Base-by-base conservation (phyloP, 2,888 invertebrate genomes). In the Cosmia pyralina region DNA sequence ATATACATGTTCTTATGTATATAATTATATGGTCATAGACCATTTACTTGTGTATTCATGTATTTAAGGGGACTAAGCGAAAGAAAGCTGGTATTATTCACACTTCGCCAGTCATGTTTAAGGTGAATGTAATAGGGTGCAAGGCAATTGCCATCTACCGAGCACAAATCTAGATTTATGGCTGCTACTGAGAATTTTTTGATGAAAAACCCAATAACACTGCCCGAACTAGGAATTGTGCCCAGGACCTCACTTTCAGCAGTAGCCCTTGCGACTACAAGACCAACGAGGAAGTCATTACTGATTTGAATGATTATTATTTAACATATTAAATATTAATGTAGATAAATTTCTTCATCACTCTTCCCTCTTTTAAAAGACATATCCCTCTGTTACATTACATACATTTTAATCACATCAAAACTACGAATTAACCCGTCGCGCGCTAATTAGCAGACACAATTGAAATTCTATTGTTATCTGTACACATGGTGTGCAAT, bases 1-100 rank as follows among this genome's bases (percentile, higher is more conserved):
- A 67, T 79, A 76, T 79, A 79, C 79, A 79, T 46, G 67, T 57
- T 76, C 65, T 75, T 75, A 80, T 62, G 65, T 78, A 75, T 63
- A 69, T 44, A 57, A 28, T 44, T 76, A 13, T 48, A 48, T 62
- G 34, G 15, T 44, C 15, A 34, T 52, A 41, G 19, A 63, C 57
- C 64, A 17, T 34, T 60, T 53, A n/a, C 0, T 22, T 72, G 38
- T 15, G 17, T 48, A 10, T 28, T 41, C 44, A 22, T 60, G 15
- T 46, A 22, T 55, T 15, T 19, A 48, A 60, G 2, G 17, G 59
- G 46, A 50, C 46, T 15, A 8, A 52, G 44, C 34, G 15, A 22
- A 19, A 1, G 15, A 8, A 46, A 41, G 0, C 19, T 7, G 0
- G 0, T 50, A 38, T 13, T 1, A n/a, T 38, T 7, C 6, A 22